Base-by-base conservation (phyloP, 2,888 invertebrate genomes). In the Lymantria monacha region DNA sequence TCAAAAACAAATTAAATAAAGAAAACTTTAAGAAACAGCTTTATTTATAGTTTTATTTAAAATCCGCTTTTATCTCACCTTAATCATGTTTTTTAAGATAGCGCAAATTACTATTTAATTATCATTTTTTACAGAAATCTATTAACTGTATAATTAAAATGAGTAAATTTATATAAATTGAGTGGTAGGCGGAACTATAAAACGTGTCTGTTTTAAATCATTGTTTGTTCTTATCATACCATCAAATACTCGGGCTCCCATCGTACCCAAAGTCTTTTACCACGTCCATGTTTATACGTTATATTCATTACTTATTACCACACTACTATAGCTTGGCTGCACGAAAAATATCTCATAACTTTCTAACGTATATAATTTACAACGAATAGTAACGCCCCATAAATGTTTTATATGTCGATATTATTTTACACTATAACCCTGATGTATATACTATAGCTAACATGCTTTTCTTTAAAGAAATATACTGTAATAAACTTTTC, bases 361-460 rank as follows among this genome's bases (percentile, higher is more conserved):
- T 66, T 66, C 59, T 52, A 62, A 52, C 52, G 37, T 42, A n/a
- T 48, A n/a, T 8, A 15, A 66, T 62, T 57, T 53, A 66, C 54
- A 48, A 36, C 41, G 30, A 46, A 15, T 36, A 50, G 44, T 11
- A 51, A 59, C 63, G 63, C 63, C 63, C 56, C 49, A 44, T 7
- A 38, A 38, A 38, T n/a, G 11, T 38, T n/a, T 38, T 38, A n/a
- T 7, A 3, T 38, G 38, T 38, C 1, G 7, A 38, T 38, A 33
- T 7, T 33, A 33, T 33, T 33, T 33, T 33, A 10, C 33, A 8
- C 10, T 10, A 8, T 33, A 33, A 33, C 2, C 2, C 10, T 33
- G 10, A 33, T 10, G 2, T 33, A 33, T 10, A 33, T 33, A 10
- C 33, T 22, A 22, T 22, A 22, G 2, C 2, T 22, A 3, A 22